These are phyloP conservation scores for Platysternon megacephalum DNA, from an alignment of 2,113 vertebrate species.

Conservation along the genomic window DNA sequence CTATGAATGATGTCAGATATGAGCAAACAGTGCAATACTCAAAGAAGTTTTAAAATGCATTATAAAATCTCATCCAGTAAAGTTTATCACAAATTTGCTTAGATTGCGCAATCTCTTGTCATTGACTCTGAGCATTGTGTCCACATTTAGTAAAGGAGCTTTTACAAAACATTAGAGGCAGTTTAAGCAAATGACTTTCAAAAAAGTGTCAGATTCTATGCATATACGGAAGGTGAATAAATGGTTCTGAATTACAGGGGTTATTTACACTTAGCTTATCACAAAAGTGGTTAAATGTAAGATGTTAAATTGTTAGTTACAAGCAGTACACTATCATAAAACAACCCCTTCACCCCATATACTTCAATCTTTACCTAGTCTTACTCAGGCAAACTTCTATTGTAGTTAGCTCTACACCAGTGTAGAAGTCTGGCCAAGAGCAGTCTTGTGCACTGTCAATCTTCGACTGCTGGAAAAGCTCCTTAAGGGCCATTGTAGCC, in stretches of 20 bases:
- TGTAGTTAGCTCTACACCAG: neutral
- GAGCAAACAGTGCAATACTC: neutral
- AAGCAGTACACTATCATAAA: neutral
- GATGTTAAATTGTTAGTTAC: neutral
- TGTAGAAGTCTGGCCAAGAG: neutral
- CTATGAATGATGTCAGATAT: neutral
- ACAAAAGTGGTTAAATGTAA: neutral
- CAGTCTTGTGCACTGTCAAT: neutral
- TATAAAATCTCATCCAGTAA: neutral
- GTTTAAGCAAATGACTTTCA: neutral
- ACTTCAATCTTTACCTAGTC: neutral
- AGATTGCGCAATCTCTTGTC: neutral
- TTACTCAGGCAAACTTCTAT: neutral
- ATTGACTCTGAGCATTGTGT: neutral
- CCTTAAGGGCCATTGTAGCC: neutral
- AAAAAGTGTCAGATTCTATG: neutral
- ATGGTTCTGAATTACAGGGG: rapidly evolving
- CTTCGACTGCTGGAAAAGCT: neutral
- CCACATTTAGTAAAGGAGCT: neutral
- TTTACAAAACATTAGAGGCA: neutral
- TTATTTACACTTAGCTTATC: neutral
- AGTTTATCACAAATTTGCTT: neutral
- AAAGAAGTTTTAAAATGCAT: neutral
- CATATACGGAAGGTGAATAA: neutral
- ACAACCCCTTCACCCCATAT: neutral